These are phyloP conservation scores for Temnothorax unifasciatus DNA, from an alignment of 2,888 invertebrate species.

Conservation along the genomic window DNA sequence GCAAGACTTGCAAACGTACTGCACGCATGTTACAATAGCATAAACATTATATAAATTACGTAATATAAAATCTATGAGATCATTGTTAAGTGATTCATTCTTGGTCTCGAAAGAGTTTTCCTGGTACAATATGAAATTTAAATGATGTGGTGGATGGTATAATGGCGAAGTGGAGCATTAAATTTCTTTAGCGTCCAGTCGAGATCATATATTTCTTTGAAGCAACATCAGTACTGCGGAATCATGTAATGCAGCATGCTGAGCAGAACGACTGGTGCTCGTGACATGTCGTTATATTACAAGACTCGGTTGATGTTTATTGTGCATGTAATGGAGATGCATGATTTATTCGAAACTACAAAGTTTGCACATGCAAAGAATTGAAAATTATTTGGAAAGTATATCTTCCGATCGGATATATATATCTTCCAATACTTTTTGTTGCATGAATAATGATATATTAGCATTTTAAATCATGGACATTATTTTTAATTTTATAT, in stretches of 20 bases:
- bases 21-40: not conserved
- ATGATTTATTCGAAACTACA: constrained; percentile 3
- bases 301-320: constrained; percentile 18
- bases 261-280: constrained; percentile 39
- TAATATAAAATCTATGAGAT: constrained; percentile 20
- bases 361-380: not conserved
- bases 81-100: constrained; percentile 12
- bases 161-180: constrained; percentile 41
- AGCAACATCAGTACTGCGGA: constrained; percentile 25
- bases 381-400: constrained; percentile 15
- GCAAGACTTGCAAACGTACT: not conserved
- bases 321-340: constrained; percentile 31
- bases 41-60: constrained; percentile 19
- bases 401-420: not conserved
- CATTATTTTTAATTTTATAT: not conserved
- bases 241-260: constrained; percentile 43
- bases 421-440: not conserved
- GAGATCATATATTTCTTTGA: constrained; percentile 51
- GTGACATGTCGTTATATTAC: constrained; percentile 36
- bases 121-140: constrained; percentile 12
- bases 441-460: not conserved
- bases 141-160: constrained; percentile 34
- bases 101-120: constrained; percentile 5
- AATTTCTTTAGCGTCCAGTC: constrained; percentile 46
- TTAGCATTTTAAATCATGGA: not conserved